phyloP scores from a whole-genome alignment of 2,888 invertebrate genomes.

The Endotricha flammealis region DNA sequence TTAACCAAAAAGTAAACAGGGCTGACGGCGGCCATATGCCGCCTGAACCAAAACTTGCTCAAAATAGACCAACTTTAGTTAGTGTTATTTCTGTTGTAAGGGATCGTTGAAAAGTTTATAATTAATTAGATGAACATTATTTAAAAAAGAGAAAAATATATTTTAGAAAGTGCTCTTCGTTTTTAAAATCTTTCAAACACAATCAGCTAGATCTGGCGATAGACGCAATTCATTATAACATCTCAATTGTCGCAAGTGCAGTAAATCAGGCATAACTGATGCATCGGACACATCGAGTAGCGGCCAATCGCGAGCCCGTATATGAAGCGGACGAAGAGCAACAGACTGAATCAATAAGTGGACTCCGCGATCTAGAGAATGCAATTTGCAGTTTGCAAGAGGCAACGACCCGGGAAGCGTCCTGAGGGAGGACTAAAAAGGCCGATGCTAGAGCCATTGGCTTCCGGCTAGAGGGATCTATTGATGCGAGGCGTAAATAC shows the following conservation, averaged over 20 bases:
- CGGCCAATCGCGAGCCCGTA: neutral
- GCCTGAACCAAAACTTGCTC: neutral
- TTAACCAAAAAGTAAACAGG: no score
- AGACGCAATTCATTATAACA: neutral
- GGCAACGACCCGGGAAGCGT: constrained; percentile 7
- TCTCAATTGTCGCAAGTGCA: neutral
- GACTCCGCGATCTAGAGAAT: neutral
- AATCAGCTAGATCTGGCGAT: no score
- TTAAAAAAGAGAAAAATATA: neutral
- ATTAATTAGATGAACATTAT: neutral
- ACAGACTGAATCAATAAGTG: neutral
- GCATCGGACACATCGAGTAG: neutral
- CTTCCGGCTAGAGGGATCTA: neutral
- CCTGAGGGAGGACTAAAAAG: neutral
- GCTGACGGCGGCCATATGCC: neutral
- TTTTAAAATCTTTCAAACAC: no score
- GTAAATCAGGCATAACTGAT: neutral
- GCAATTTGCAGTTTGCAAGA: neutral
- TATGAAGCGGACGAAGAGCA: neutral
- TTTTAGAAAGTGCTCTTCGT: no score
- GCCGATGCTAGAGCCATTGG: neutral
- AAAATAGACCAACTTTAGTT: neutral
- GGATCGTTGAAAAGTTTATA: neutral
- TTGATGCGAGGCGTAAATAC: neutral
- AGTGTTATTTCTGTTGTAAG: neutral